Conservation (phyloP, 2,113 vertebrate genomes). For the Anarhynchus alexandrinus region DNA sequence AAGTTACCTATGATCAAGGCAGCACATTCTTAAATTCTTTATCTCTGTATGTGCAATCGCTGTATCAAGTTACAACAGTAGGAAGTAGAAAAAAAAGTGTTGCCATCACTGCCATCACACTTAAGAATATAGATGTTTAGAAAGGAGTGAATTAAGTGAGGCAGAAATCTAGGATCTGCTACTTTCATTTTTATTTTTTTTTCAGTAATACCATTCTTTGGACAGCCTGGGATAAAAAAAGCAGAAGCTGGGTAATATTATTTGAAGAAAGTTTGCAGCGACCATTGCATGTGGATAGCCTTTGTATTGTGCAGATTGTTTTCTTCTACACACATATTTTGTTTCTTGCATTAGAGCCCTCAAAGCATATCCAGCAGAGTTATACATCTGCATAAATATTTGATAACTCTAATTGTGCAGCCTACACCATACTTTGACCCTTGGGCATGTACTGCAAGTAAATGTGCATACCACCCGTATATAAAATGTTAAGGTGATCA, state of each 20-base stretch:
- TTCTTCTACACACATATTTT: neutral
- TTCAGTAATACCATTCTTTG: neutral
- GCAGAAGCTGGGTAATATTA: neutral
- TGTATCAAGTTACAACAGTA: neutral
- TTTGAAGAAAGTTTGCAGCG: neutral
- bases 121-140: neutral
- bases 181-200: neutral
- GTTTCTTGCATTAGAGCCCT: neutral
- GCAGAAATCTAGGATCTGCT: neutral
- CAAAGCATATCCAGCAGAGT: neutral
- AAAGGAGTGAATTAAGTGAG: neutral
- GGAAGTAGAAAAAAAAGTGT: neutral
- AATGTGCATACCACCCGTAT: neutral
- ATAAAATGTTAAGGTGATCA: neutral
- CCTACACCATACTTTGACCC: neutral
- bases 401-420: constrained; percentile 17
- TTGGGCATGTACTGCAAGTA: constrained; percentile 2
- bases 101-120: neutral
- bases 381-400: constrained; percentile 52
- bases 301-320: neutral
- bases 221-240: neutral
- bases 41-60: neutral
- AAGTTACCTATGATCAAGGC: neutral
- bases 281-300: neutral
- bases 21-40: neutral